A percentile compares a stretch with the other conserved stretches of the same genome.
Evolutionary conservation across 2,888 invertebrate genomes (phyloP).

Genomic region (Conus canariensis): DNA sequence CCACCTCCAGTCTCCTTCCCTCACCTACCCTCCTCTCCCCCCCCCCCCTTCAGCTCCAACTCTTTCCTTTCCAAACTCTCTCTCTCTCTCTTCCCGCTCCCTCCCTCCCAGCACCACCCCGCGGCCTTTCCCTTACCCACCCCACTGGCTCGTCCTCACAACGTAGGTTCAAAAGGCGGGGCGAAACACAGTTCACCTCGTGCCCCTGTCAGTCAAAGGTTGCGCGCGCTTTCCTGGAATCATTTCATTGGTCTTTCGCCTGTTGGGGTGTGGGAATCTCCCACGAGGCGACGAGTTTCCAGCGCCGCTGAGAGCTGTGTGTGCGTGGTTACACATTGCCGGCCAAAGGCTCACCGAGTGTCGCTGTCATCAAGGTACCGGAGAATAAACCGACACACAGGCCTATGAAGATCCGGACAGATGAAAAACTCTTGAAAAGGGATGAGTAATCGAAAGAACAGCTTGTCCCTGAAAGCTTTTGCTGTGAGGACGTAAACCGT

Average conservation of each 20-base stretch:
- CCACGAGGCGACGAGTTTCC: background rate
- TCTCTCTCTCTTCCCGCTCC: background rate
- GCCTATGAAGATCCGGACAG: too few species aligned
- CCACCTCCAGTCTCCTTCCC: background rate
- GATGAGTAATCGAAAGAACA: too few species aligned
- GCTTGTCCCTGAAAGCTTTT: too few species aligned
- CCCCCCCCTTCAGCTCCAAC: background rate
- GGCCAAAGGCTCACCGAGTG: too few species aligned
- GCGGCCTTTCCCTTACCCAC: background rate
- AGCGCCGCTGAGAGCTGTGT: too few species aligned
- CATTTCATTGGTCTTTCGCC: slow-evolving; percentile 8
- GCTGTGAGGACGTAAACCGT: too few species aligned
- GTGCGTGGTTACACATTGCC: too few species aligned
- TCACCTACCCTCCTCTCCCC: background rate
- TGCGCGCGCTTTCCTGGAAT: background rate
- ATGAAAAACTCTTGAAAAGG: too few species aligned
- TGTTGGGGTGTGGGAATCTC: background rate
- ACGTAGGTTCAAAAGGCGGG: background rate
- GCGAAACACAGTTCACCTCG: background rate
- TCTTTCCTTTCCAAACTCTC: background rate
- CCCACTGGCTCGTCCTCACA: background rate
- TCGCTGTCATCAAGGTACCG: too few species aligned
- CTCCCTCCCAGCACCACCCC: background rate
- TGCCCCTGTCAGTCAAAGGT: background rate
- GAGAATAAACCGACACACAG: too few species aligned